Conservation (phyloP, 2,113 vertebrate species). For the Pseudopodoces humilis region DNA sequence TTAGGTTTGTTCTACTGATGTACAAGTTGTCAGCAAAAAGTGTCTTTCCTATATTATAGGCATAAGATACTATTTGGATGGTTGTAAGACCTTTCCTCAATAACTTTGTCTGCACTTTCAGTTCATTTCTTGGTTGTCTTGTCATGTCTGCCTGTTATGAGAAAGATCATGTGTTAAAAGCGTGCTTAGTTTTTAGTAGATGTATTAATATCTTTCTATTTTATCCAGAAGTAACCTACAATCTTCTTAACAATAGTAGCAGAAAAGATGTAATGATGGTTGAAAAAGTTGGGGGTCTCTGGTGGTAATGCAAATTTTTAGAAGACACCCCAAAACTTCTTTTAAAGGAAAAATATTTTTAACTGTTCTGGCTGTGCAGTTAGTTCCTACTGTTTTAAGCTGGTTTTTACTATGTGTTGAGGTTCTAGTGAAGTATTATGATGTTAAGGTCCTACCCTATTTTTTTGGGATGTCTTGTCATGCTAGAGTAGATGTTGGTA, state of each 20-base stretch:
- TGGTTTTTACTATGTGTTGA: background rate
- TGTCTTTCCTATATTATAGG: background rate
- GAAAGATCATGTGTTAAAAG: background rate
- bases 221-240: background rate
- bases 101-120: background rate
- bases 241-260: background rate
- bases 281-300: accelerated
- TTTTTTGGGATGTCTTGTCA: background rate
- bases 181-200: background rate
- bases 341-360: background rate
- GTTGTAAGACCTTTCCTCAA: background rate
- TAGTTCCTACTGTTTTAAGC: background rate
- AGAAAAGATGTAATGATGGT: background rate
- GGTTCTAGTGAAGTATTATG: background rate
- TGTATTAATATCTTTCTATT: background rate
- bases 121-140: background rate
- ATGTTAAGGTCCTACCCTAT: background rate
- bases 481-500: background rate
- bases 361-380: background rate
- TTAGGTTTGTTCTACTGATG: background rate
- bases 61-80: background rate
- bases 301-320: background rate
- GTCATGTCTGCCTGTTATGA: background rate
- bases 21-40: background rate
- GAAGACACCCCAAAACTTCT: background rate